These are phyloP conservation scores for Pongo abelii DNA, from an alignment of 2,113 vertebrate genomes.

Conservation along the genomic window DNA sequence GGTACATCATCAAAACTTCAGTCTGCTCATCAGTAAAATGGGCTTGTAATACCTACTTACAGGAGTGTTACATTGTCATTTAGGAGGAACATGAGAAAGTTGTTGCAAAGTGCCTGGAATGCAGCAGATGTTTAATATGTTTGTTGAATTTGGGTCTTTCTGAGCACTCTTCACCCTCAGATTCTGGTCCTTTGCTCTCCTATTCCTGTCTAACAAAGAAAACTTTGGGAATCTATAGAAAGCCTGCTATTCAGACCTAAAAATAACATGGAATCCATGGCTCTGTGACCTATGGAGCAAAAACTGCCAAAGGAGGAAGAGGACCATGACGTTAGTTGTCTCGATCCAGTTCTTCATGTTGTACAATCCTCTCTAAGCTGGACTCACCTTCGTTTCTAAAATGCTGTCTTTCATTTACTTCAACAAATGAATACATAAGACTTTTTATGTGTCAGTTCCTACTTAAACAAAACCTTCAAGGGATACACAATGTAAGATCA, in stretches of 20 bases:
- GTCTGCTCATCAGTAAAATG: neutral
- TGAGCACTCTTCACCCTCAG: neutral
- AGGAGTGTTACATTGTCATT: neutral
- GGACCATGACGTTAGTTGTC: neutral
- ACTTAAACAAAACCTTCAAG: neutral
- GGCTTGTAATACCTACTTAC: neutral
- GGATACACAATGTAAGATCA: neutral
- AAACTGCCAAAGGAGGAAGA: neutral
- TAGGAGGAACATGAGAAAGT: neutral
- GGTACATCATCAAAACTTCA: neutral
- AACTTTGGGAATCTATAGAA: neutral
- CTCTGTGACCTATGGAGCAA: neutral
- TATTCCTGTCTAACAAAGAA: neutral
- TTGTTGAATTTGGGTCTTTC: neutral
- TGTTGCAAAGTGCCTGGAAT: neutral
- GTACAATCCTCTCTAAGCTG: neutral
- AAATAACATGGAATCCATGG: neutral
- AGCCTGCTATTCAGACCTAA: neutral
- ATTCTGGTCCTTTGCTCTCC: neutral
- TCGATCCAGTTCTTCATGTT: neutral
- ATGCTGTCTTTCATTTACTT: neutral
- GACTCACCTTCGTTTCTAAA: neutral
- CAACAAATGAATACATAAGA: neutral
- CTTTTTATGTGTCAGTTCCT: neutral
- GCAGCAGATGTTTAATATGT: neutral